A percentile compares a stretch with the other conserved stretches of the same genome.
Conservation (phyloP, 2,888 invertebrate genomes). For the Oligia strigilis region DNA sequence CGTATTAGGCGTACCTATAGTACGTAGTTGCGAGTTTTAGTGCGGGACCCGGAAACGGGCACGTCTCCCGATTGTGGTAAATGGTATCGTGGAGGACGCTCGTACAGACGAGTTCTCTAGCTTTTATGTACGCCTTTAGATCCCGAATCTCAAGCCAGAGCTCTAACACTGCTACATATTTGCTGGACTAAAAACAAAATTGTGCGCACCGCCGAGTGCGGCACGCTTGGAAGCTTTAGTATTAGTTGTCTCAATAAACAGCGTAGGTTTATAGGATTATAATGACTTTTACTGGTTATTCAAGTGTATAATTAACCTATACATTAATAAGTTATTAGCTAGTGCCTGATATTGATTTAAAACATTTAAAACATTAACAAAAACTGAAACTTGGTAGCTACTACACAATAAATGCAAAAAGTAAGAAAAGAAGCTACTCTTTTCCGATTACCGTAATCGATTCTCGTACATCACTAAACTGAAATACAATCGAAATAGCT, state of each 20-base stretch:
- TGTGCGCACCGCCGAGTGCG: slow-evolving; percentile 29
- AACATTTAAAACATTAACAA: neutral
- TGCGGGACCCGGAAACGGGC: slow-evolving; percentile 62
- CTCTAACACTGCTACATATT: slow-evolving; percentile 49
- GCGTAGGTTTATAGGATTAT: slow-evolving; percentile 12
- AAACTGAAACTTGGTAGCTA: too few relatives aligned
- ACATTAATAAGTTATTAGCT: neutral
- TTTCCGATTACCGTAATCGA: slow-evolving; percentile 23
- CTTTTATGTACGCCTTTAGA: slow-evolving; percentile 65
- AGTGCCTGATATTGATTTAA: neutral
- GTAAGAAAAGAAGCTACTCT: neutral
- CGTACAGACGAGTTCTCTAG: slow-evolving; percentile 69
- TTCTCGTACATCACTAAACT: slow-evolving; percentile 17
- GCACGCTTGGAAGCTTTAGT: slow-evolving; percentile 37
- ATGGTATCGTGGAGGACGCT: slow-evolving; percentile 73
- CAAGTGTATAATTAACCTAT: neutral
- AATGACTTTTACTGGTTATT: slow-evolving; percentile 13
- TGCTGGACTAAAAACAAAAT: slow-evolving; percentile 51
- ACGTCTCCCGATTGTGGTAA: slow-evolving; percentile 71
- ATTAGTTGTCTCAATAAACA: slow-evolving; percentile 26
- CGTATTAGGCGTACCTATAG: slow-evolving; percentile 33
- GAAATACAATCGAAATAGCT: slow-evolving; percentile 25
- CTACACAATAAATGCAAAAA: slow-evolving; percentile 3
- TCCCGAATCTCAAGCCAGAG: slow-evolving; percentile 60
- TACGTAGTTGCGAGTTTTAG: slow-evolving; percentile 58